Evolutionary conservation across 2,113 vertebrate genomes (phyloP), one percentile per base, ranked within the genome.

Genomic region (Mus pahari): DNA sequence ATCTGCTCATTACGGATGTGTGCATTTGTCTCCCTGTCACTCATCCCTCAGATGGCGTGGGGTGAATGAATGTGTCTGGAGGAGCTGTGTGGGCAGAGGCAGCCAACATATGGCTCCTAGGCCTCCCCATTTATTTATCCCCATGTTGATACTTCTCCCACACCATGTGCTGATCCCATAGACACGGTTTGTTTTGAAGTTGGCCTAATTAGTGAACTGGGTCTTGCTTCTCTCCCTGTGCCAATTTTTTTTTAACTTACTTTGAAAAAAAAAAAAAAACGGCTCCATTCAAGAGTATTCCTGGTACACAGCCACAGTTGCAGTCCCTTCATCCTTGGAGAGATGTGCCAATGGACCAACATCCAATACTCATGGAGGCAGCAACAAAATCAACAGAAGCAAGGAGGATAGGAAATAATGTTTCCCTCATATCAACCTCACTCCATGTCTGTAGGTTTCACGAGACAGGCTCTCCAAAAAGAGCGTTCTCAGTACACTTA

Each of bases 131-230:
- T 55, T 86, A 50, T 48, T 48, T 48, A 48, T 48, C 48, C 36
- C 31, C 70, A 16, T 93, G 90, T 90, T 94, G 74, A 33, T 86
- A 24, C 90, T 77, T 94, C 39, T 86, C 58, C 55, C 33, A 83
- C 0, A 12, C 70, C 45, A 0, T 74, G 53, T 78, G 71, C 77
- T 74, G 24, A 92, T 53, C 77, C 88, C 22, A 0, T 48, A 75
- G n/a, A 39, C 84, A 75, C 79, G 89, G 83, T 90, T 91, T 90
- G 90, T 70, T 91, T 95, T 87, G 66, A 97, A 95, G 88, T 96
- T 74, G 62, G 39, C 26, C 6, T 89, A 92, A 74, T 96, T 90
- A 93, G 60, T 84, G 89, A 83, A 64, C 81, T 70, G 50, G 70
- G 87, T 81, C 86, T 95, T 73, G 66, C 90, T 75, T 92, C 48